These are phyloP conservation scores for Pseudorhombus dupliciocellatus DNA, from an alignment of 2,113 vertebrate species.

Conservation along the genomic window DNA sequence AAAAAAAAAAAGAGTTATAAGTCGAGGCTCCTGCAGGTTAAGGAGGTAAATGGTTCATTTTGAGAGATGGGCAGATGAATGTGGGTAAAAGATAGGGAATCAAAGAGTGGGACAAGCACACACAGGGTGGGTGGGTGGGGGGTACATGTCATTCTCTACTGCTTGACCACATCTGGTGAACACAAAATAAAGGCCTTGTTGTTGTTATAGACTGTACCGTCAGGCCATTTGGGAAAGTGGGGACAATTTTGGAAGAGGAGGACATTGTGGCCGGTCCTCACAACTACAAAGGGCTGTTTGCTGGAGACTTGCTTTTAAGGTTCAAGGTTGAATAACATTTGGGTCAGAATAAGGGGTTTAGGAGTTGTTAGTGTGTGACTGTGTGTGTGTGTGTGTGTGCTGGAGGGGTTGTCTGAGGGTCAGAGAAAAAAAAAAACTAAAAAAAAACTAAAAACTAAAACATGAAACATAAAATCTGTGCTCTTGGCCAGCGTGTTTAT, in stretches of 20 bases:
- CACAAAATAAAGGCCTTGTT: conserved; percentile 16
- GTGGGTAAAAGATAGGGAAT: conserved; percentile 11
- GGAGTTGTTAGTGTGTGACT: background rate
- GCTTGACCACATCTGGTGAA: conserved; percentile 5
- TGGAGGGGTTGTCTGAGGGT: conserved; percentile 7
- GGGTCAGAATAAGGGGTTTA: background rate
- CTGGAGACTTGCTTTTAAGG: background rate
- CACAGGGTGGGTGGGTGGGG: background rate
- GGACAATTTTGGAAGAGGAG: background rate
- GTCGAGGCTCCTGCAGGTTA: conserved; percentile 22
- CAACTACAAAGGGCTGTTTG: background rate
- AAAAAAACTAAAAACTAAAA: background rate
- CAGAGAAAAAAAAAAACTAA: background rate
- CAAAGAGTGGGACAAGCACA: background rate
- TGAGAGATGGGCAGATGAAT: conserved; percentile 21
- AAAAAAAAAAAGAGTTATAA: conserved; percentile 21
- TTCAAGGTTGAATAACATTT: background rate
- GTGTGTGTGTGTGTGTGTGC: background rate
- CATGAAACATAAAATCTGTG: background rate
- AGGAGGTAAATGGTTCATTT: conserved; percentile 27
- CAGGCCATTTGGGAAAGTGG: background rate
- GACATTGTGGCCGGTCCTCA: background rate
- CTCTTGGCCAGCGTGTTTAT: conserved; percentile 14
- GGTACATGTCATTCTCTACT: background rate
- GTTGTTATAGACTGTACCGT: background rate